Base-by-base conservation (phyloP, 2,888 invertebrate species). In the Tanypteryx hageni region DNA sequence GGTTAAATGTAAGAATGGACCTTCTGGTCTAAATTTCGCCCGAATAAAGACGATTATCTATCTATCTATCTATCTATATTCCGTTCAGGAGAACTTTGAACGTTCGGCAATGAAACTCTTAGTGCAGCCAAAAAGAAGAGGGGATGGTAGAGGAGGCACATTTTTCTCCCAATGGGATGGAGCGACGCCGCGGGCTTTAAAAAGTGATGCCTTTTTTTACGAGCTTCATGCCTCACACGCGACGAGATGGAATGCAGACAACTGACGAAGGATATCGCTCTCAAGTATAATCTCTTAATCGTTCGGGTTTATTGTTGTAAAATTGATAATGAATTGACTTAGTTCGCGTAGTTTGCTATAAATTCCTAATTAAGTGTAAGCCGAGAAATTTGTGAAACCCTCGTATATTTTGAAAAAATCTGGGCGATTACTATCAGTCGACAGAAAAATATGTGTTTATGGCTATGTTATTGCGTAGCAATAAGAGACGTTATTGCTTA, bases 181-280 rank as follows among this genome's bases (percentile, higher is more conserved):
- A 76, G 76, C 22, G 76, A 76, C 76, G 76, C 68, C 68, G 68
- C 76, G 27, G 76, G 22, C 22, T 76, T 76, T 76, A 76, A 27
- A 16, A 22, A 27, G 76, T 8, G 3, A 27, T 11, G 22, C 8
- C 27, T 11, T 76, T 76, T 76, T 76, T 76, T 76, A 76, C 22
- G 76, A 76, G 22, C 76, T 9, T 27, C 22, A 27, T 27, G 22
- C 76, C 27, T 10, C 27, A 76, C 76, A 27, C 22, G 27, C 5
- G 22, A 27, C 9, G 76, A 76, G 76, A 76, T 27, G 27, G 76
- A 44, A 44, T 44, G 44, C 44, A 44, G 44, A 44, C 44, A 44
- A 44, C 44, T 44, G 44, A 44, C 5, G 44, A 44, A 27, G 16
- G 76, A 22, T 9, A 22, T 76, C 76, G 1, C 44, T 76, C 22